Conservation (phyloP, 2,113 vertebrate genomes). For the Sinocyclocheilus anophthalmus region DNA sequence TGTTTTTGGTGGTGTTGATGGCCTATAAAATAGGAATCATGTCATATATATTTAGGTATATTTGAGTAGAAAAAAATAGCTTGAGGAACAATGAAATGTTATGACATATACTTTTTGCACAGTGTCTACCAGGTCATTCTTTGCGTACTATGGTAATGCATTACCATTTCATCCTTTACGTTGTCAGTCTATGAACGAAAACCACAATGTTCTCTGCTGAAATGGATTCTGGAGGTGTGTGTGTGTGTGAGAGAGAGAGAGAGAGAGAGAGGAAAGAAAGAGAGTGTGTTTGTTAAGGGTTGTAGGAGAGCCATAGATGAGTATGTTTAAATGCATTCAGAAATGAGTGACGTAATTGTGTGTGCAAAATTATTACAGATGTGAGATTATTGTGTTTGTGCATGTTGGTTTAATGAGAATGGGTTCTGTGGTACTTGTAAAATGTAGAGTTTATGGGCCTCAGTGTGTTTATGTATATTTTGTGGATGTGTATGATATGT, state of each 20-base stretch:
- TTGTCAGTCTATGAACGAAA: conserved; percentile 40
- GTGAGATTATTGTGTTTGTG: conserved; percentile 49
- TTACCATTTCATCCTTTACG: conserved; percentile 22
- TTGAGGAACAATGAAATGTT: conserved; percentile 18
- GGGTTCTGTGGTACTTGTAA: conserved; percentile 46
- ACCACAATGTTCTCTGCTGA: conserved; percentile 47
- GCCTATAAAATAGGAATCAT: conserved; percentile 19
- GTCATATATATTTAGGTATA: neutral
- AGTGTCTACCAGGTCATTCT: conserved; percentile 39
- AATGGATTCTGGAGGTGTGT: conserved; percentile 54
- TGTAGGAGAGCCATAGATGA: conserved; percentile 16
- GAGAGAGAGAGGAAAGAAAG: neutral
- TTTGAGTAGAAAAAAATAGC: conserved; percentile 7
- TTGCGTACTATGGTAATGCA: conserved; percentile 38
- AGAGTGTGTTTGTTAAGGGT: neutral
- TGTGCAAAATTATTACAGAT: conserved; percentile 47
- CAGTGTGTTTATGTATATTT: conserved; percentile 58
- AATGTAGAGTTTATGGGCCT: conserved; percentile 67
- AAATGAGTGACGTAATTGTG: conserved; percentile 46
- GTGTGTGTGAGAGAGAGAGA: conserved; percentile 39
- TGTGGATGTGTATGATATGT: conserved; percentile 53
- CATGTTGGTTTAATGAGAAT: conserved; percentile 53
- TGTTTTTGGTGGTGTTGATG: conserved; percentile 43
- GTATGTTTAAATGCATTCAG: conserved; percentile 29
- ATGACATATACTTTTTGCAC: conserved; percentile 54